phyloP scores from a whole-genome alignment of 2,113 vertebrate genomes.

The Coturnix japonica region DNA sequence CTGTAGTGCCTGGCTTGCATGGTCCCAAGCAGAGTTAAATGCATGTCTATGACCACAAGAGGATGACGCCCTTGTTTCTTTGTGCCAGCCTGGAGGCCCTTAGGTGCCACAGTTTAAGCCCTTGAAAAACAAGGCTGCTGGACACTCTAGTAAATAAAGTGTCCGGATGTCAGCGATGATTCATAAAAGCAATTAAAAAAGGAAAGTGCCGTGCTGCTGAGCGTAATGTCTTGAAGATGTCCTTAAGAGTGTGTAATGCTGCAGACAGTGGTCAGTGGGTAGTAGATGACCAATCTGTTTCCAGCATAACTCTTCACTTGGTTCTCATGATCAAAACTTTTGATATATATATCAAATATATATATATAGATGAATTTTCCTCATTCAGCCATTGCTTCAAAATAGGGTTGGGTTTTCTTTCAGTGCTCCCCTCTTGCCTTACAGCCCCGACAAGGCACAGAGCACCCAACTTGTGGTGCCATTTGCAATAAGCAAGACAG shows the following conservation, averaged over 20 bases:
- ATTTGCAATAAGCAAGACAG: not conserved
- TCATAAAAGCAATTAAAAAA: slow-evolving; percentile 64
- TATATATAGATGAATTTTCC: not conserved
- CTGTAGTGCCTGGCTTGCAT: not conserved
- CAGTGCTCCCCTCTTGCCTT: not conserved
- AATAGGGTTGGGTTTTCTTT: not conserved
- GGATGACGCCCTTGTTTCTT: not conserved
- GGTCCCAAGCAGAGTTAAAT: not conserved
- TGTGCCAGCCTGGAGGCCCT: not conserved
- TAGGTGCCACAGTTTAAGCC: not conserved
- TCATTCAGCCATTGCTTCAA: not conserved
- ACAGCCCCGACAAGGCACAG: not conserved
- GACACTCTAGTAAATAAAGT: slow-evolving; percentile 36
- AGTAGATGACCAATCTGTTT: not conserved
- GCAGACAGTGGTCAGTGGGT: not conserved
- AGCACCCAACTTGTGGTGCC: accelerated
- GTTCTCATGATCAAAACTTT: not conserved
- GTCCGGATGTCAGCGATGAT: slow-evolving; percentile 25
- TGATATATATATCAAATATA: too few relatives aligned
- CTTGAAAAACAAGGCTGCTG: slow-evolving; percentile 11
- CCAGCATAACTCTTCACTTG: not conserved
- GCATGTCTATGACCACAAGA: not conserved
- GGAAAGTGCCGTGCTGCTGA: slow-evolving; percentile 50
- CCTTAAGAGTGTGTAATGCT: slow-evolving; percentile 2
- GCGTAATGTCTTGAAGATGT: not conserved